Evolutionary conservation across 2,797 vertebrate genomes (phyloP).

Genomic region (Halcyon badia): DNA sequence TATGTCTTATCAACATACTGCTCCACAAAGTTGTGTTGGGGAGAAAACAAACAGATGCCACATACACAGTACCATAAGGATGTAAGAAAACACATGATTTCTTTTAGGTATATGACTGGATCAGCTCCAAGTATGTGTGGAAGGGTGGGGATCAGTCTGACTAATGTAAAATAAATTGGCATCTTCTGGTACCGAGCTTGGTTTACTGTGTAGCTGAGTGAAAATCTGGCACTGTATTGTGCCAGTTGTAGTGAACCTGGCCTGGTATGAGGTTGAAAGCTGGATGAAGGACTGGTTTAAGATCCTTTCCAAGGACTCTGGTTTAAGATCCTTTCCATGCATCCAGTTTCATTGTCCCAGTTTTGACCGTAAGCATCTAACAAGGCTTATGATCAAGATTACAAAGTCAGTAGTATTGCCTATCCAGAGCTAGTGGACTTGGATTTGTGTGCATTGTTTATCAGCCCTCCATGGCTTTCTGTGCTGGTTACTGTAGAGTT

Average conservation of each 20-base stretch:
- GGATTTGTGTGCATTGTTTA: not conserved
- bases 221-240: not conserved
- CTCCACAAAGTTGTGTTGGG: not conserved
- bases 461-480: not conserved
- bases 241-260: not conserved
- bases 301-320: not conserved
- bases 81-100: not conserved
- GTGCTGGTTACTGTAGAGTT: not conserved
- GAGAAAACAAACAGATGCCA: slow-evolving; percentile 33
- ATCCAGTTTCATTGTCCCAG: not conserved
- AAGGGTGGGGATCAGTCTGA: not conserved
- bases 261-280: not conserved
- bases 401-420: not conserved
- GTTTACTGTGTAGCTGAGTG: not conserved
- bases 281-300: not conserved
- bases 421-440: not conserved
- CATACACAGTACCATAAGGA: not conserved
- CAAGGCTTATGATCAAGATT: slow-evolving; percentile 5
- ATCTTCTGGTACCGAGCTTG: not conserved
- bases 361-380: not conserved
- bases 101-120: slow-evolving; percentile 12
- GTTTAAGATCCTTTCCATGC: not conserved
- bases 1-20: not conserved
- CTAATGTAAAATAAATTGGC: not conserved
- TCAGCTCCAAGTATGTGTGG: not conserved